These are phyloP conservation scores for Gephyroberyx darwinii DNA, from an alignment of 2,797 vertebrate species.

Conservation along the genomic window DNA sequence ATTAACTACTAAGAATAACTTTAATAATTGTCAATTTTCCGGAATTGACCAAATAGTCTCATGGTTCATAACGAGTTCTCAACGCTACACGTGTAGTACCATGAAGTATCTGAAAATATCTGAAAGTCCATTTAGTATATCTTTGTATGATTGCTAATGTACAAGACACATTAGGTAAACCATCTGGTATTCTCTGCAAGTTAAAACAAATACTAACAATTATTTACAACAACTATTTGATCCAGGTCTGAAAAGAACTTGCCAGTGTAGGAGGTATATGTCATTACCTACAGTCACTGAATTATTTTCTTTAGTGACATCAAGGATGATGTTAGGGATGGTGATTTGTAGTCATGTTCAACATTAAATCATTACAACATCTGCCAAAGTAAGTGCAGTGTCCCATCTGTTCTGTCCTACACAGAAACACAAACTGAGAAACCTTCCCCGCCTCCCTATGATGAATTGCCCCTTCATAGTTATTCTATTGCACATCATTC, in stretches of 20 bases:
- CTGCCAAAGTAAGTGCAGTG: conserved; percentile 8
- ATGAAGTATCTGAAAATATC: neutral
- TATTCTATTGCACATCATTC: neutral
- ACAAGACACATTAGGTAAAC: neutral
- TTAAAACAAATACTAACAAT: conserved; percentile 29
- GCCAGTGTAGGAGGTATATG: conserved; percentile 10
- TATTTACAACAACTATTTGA: conserved; percentile 37
- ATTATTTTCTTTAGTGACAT: conserved; percentile 34
- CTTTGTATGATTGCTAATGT: neutral
- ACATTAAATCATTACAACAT: conserved; percentile 38
- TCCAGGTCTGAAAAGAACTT: conserved; percentile 31
- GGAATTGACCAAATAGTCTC: too few species aligned
- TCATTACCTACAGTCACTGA: conserved; percentile 20
- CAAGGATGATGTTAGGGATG: conserved; percentile 23
- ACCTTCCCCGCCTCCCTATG: neutral
- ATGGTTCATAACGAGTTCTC: too few species aligned
- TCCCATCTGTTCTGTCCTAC: conserved; percentile 26
- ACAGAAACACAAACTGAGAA: conserved; percentile 2
- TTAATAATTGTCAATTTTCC: too few species aligned
- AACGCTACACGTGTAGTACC: too few species aligned
- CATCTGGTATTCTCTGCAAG: conserved; percentile 23
- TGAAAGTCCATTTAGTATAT: neutral
- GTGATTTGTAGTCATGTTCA: conserved; percentile 46
- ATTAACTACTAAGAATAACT: too few species aligned
- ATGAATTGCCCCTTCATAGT: conserved; percentile 1